These are phyloP conservation scores for Agrochola macilenta DNA, from an alignment of 2,888 invertebrate species.

Conservation along the genomic window DNA sequence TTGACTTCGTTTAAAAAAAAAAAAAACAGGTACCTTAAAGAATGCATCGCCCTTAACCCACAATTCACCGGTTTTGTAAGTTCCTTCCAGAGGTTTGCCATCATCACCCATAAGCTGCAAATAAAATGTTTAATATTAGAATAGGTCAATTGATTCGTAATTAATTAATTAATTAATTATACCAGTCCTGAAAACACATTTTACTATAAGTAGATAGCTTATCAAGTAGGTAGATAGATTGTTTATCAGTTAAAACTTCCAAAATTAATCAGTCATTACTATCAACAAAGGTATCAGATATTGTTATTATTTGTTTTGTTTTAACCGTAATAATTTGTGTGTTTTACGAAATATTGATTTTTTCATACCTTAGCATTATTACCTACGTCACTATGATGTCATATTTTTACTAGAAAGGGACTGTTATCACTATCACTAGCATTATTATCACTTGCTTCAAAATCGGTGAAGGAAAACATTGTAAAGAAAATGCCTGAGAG, in stretches of 20 bases:
- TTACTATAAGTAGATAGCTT: conserved; percentile 1
- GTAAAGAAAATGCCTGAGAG: too few relatives aligned
- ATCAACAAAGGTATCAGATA: conserved; percentile 20
- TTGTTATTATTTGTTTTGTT: not conserved
- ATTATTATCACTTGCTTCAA: too few relatives aligned
- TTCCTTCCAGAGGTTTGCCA: conserved; percentile 61
- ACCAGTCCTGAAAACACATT: not conserved
- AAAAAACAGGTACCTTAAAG: conserved; percentile 80
- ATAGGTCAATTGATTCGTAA: not conserved
- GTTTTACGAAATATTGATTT: not conserved
- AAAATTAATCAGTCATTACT: conserved; percentile 28
- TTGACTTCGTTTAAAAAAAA: not conserved
- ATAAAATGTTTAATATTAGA: conserved; percentile 14
- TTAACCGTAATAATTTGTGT: not conserved
- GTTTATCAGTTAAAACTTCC: conserved; percentile 22
- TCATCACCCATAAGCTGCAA: conserved; percentile 73
- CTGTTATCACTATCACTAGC: too few relatives aligned
- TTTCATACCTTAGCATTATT: not conserved
- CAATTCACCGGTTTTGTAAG: conserved; percentile 71
- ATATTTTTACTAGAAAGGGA: not conserved
- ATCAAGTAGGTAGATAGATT: conserved; percentile 2
- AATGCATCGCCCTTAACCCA: conserved; percentile 76
- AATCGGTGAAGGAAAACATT: too few relatives aligned
- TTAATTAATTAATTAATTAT: not conserved
- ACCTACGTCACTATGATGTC: not conserved